These are phyloP conservation scores for Pentalonia nigronervosa DNA, from an alignment of 1,140 invertebrate genomes.

Conservation along the genomic window DNA sequence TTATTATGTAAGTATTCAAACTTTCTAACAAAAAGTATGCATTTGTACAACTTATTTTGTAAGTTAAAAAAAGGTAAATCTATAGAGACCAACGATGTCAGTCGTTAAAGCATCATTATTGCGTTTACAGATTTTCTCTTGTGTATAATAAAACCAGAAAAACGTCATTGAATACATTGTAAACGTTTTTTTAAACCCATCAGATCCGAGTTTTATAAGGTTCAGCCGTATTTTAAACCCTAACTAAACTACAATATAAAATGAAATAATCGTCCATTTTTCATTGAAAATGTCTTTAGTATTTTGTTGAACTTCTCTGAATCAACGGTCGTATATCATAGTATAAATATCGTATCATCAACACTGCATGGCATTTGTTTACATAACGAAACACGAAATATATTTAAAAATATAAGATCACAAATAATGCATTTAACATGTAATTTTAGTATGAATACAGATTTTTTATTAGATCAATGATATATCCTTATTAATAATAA, in stretches of 20 bases:
- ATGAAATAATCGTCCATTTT: constrained; percentile 29
- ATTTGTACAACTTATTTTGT: constrained; percentile 8
- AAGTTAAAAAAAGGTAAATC: constrained; percentile 2
- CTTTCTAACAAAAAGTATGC: neutral
- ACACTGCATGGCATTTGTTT: neutral
- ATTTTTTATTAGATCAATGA: neutral
- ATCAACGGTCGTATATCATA: neutral
- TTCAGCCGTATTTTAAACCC: neutral
- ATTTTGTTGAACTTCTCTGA: neutral
- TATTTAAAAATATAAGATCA: neutral
- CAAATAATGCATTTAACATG: neutral
- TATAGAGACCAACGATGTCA: constrained; percentile 23
- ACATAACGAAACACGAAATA: neutral
- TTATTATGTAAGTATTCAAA: constrained; percentile 7
- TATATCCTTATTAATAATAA: neutral
- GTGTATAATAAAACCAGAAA: constrained; percentile 15
- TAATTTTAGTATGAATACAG: neutral
- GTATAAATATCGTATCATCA: neutral
- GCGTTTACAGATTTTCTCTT: constrained; percentile 27
- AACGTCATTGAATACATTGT: constrained; percentile 1
- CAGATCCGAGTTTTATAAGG: neutral
- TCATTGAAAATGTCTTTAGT: neutral
- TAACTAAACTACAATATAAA: neutral
- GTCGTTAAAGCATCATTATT: constrained; percentile 37
- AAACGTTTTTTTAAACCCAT: neutral